Evolutionary conservation across 1,140 invertebrate genomes (phyloP), one percentile per base, ranked within the genome.

Genomic region (Dendrolimus punctatus): DNA sequence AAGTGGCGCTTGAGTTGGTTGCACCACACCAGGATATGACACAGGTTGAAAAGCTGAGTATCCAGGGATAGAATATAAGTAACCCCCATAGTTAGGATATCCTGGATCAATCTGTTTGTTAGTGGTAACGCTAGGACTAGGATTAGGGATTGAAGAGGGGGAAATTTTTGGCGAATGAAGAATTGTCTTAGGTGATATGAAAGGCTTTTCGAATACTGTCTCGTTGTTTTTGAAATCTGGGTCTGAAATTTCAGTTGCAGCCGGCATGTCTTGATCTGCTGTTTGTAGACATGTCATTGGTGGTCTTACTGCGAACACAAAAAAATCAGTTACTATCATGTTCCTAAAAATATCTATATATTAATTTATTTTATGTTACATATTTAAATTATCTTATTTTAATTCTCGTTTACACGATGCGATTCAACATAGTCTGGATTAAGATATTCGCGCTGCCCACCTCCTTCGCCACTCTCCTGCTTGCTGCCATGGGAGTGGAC

Each of bases 1-100:
- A 23, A 61, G 38, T 7, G 64, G 51, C 41, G 57, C 58, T 49
- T 66, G 50, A 45, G 53, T 63, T 36, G 71, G 68, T 50, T 64
- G 71, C 6, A 70, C 58, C 8, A 72, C 58, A 40, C 64, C 63
- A 8, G 81, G 73, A 55, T 77, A 81, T 6, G 75, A 65, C 2
- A 86, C 70, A 3, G 83, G 76, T 59, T 87, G 83, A 57, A 87
- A 88, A 7, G 82, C 81, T 6, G 85, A 81, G 59, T 79, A 88
- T 5, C 80, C 78, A 8, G 82, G 82, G 6, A 86, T 73, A 9
- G 78, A 79, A 51, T 85, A 86, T 41, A 84, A 64, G 49, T 78
- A 86, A 5, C 75, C 68, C 6, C 74, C 76, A 54, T 85, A 84
- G 41, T 71, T 76, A n/a, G 76, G 70, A 53, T 80, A 85, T 4